Percentiles rank a stretch among this genome's conserved stretches.
Evolutionary conservation across 2,797 vertebrate genomes (phyloP).

Genomic region (Muscicapa comitata): DNA sequence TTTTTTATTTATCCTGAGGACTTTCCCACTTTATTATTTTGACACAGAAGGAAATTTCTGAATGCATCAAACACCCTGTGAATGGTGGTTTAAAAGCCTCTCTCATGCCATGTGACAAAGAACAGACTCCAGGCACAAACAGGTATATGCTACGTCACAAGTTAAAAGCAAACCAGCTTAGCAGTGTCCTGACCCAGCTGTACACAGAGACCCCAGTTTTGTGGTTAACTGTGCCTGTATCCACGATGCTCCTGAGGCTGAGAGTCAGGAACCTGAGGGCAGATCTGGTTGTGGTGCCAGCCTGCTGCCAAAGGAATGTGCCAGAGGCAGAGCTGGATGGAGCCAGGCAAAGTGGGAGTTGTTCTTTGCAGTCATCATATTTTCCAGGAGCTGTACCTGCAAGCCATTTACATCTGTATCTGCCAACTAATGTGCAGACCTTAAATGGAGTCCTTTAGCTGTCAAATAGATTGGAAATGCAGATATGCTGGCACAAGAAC

Average conservation of each 20-base stretch:
- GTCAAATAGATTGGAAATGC: background rate
- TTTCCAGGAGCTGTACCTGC: constrained; percentile 28
- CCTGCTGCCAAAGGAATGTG: background rate
- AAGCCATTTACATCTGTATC: background rate
- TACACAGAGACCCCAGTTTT: background rate
- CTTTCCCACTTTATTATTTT: background rate
- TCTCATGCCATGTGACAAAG: background rate
- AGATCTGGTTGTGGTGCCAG: background rate
- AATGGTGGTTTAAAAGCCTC: background rate
- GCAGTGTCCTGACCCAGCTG: background rate
- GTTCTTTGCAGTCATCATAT: background rate
- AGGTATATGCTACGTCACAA: background rate
- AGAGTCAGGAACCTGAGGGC: background rate
- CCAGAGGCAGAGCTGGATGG: background rate
- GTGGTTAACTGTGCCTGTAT: background rate
- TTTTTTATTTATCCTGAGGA: background rate
- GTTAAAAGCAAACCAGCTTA: background rate
- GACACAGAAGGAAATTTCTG: background rate
- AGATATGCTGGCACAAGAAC: background rate
- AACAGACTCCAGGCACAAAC: background rate
- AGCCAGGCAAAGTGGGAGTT: background rate
- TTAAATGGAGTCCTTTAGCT: background rate
- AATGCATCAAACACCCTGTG: background rate
- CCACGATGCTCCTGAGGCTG: background rate
- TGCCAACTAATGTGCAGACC: background rate